phyloP scores from a whole-genome alignment of 2,113 vertebrate species.

The Tor tambroides region DNA sequence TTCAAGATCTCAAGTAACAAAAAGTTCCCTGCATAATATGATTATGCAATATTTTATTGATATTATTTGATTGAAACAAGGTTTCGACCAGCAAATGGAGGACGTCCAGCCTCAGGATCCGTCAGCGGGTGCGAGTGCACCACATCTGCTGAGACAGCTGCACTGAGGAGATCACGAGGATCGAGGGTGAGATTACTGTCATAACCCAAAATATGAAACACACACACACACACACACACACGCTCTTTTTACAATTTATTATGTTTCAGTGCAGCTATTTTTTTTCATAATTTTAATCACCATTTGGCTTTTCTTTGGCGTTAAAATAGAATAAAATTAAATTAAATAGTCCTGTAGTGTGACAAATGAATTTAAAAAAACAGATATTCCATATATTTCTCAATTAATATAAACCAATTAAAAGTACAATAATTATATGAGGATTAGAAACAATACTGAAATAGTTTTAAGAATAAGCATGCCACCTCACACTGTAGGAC shows the following conservation, averaged over 20 bases:
- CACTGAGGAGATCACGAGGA: not conserved
- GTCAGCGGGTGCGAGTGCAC: not conserved
- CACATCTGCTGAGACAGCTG: not conserved
- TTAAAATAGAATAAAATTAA: not conserved
- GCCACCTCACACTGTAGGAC: not conserved
- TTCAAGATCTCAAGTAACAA: not conserved
- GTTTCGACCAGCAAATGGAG: not conserved
- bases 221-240: no score
- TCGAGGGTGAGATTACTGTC: not conserved
- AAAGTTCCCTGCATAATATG: not conserved
- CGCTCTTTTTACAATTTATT: no score
- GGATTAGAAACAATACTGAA: no score
- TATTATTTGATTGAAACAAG: not conserved
- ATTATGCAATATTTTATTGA: not conserved
- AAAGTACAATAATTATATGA: no score
- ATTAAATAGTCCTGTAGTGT: not conserved
- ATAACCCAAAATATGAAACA: not conserved
- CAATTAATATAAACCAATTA: no score
- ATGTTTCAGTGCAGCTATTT: no score
- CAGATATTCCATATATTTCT: no score
- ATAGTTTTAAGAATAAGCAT: not conserved
- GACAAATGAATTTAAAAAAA: not conserved
- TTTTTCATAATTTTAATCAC: not conserved
- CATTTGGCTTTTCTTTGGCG: not conserved
- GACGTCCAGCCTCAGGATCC: not conserved